Conservation (phyloP, 2,888 invertebrate genomes). For the Dinocampus coccinellae region DNA sequence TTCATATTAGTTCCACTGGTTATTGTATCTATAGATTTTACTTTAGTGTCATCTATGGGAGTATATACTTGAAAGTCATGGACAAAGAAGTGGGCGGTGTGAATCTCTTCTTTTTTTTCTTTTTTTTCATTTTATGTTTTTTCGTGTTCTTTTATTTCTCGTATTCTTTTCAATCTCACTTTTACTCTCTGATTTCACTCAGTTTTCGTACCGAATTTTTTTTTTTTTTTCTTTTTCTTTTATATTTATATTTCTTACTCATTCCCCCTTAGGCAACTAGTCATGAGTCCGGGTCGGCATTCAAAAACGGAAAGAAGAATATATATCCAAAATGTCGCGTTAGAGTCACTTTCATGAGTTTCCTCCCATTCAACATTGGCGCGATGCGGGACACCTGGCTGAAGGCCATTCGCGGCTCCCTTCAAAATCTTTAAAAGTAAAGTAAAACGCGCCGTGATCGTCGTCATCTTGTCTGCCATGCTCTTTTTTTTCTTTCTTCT, state of each 20-base stretch:
- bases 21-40: not conserved
- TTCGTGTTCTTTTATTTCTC: too few species aligned
- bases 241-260: not conserved
- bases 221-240: not conserved
- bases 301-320: conserved; percentile 42
- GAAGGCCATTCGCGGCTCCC: conserved; percentile 52
- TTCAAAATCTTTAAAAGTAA: conserved; percentile 59
- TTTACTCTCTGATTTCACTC: not conserved
- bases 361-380: conserved; percentile 50
- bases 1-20: not conserved
- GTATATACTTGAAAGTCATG: not conserved
- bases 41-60: not conserved
- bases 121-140: not conserved
- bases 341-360: conserved; percentile 57
- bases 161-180: not conserved
- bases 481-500: too few species aligned
- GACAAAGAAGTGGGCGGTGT: conserved; percentile 21
- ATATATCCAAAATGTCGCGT: conserved; percentile 41
- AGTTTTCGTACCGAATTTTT: too few species aligned
- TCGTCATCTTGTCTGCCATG: conserved; percentile 13
- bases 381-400: conserved; percentile 59
- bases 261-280: conserved; percentile 15
- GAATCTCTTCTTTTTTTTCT: conserved; percentile 11
- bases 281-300: conserved; percentile 31
- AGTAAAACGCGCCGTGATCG: conserved; percentile 55